Percentiles rank a stretch among this genome's conserved stretches.
These are phyloP conservation scores for Lepidotrigona ventralis DNA, from an alignment of 1,140 invertebrate genomes.

Conservation along the genomic window DNA sequence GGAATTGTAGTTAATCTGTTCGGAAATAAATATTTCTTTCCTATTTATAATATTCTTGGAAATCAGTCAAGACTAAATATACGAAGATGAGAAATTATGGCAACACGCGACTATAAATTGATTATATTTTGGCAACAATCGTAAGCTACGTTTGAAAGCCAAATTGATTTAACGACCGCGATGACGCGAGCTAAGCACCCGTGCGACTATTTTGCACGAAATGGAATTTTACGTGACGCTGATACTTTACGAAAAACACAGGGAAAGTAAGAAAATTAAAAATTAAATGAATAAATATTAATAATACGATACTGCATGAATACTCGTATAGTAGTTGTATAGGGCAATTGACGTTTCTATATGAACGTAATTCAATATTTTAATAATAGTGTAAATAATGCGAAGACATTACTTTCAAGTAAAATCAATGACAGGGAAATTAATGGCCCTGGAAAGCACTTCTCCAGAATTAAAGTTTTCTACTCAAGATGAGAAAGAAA, in stretches of 20 bases:
- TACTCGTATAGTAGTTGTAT: too few relatives aligned
- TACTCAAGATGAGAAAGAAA: too few relatives aligned
- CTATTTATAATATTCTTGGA: background rate
- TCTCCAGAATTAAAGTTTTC: too few relatives aligned
- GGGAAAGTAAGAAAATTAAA: background rate
- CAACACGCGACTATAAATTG: background rate
- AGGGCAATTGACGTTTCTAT: too few relatives aligned
- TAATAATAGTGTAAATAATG: too few relatives aligned
- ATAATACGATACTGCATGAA: too few relatives aligned
- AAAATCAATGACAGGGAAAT: too few relatives aligned
- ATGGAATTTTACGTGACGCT: background rate
- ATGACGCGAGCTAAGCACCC: background rate
- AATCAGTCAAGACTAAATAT: background rate
- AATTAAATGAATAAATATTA: background rate
- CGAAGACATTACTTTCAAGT: too few relatives aligned
- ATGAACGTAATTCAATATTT: too few relatives aligned
- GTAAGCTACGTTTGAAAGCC: background rate
- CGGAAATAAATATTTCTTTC: background rate
- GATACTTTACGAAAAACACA: background rate
- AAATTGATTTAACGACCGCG: background rate
- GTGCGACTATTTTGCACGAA: background rate
- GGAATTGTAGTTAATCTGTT: background rate
- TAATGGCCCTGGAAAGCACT: too few relatives aligned
- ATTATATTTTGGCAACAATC: background rate
- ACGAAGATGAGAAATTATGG: background rate